Base-by-base conservation (phyloP, 2,113 vertebrate genomes). In the Dromiciops gliroides region DNA sequence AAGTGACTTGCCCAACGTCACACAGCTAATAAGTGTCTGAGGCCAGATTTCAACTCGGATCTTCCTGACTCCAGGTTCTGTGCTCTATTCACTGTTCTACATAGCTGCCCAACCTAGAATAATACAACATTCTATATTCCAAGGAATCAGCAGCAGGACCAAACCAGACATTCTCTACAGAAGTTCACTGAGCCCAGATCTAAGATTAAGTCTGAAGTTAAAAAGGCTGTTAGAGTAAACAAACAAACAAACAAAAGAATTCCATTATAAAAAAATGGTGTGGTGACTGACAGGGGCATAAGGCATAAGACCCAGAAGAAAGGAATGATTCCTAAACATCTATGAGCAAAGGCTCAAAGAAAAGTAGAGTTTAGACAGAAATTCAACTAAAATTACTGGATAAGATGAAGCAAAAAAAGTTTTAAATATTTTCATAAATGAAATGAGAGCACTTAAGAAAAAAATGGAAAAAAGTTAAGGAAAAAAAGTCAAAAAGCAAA, bases 11-110 rank as follows among this genome's bases (percentile, higher is more conserved):
- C 7, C 60, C 7, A 23, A 3, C 22, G 37, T 48, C 53, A 24
- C 25, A 37, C 3, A 51, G 6, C 14, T 25, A 24, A 24, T 14
- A 75, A 53, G 53, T 0, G 1, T 22, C 26, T 48, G 6, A 51
- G 24, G 16, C 44, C 44, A 28, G 56, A 95, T 94, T 93, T 88
- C 88, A 67, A 94, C 67, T 93, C 25, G 9, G 25, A 26, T 53
- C 19, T 53, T 53, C 52, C 56, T 60, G 28, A 60, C 12, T 60
- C 56, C 56, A 60, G 28, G 11, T 28, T 11, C 56, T 3, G 12
- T 9, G 4, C 2, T 28, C 56, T 60, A 31, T 31, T 26, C 26
- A 60, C 56, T 31, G 56, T 12, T 10, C 11, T 10, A 60, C 3
- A 2, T 31, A 3, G 3, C 28, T 60, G 2, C 56, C 56, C 56